Percentiles rank a stretch among this genome's conserved stretches.
These are phyloP conservation scores for Erythrocercus mccallii DNA, from an alignment of 2,113 vertebrate species.

Conservation along the genomic window DNA sequence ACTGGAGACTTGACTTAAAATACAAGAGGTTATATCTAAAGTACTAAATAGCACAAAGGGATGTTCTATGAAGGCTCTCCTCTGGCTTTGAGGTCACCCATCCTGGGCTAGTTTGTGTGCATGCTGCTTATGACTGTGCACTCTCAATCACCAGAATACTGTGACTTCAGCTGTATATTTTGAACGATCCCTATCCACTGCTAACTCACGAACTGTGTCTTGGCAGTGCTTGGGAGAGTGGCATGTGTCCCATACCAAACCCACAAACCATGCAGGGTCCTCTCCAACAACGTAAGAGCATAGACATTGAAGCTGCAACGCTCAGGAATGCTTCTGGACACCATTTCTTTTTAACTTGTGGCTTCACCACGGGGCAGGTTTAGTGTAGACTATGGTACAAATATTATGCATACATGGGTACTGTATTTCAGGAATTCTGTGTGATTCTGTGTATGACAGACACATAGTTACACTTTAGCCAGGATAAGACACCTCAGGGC, in stretches of 20 bases:
- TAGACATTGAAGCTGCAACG: background rate
- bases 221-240: background rate
- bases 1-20: background rate
- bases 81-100: background rate
- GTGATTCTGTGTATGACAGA: background rate
- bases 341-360: background rate
- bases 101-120: background rate
- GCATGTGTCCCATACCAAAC: background rate
- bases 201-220: background rate
- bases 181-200: background rate
- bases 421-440: background rate
- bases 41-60: background rate
- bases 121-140: background rate
- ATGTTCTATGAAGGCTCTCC: background rate
- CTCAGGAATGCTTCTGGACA: background rate
- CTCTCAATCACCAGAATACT: background rate
- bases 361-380: fast-evolving
- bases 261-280: background rate
- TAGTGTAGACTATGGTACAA: background rate
- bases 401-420: background rate
- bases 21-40: background rate
- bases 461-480: background rate
- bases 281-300: fast-evolving
- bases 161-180: background rate
- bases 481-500: background rate